phyloP scores from a whole-genome alignment of 2,113 vertebrate species.

The Chelonoidis abingdonii region DNA sequence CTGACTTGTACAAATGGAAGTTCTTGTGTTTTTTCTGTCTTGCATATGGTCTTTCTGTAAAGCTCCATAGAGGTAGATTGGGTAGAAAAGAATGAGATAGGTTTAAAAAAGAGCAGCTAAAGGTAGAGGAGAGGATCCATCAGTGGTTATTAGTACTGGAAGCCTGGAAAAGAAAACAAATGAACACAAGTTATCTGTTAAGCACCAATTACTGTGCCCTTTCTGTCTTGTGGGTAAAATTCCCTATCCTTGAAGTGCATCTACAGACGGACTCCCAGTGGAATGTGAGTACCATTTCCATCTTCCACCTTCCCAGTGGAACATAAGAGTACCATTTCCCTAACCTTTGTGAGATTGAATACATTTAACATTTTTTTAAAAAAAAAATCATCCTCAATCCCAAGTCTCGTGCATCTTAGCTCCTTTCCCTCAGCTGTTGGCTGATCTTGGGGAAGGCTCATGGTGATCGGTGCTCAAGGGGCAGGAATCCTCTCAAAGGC shows the following conservation, averaged over 20 bases:
- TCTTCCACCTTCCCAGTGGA: background rate
- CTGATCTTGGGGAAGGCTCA: background rate
- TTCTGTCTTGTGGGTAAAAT: background rate
- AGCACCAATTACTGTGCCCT: background rate
- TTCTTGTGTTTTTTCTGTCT: background rate
- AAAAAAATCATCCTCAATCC: background rate
- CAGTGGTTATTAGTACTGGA: no score
- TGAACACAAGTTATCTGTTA: background rate
- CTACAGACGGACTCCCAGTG: background rate
- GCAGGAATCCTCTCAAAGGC: background rate
- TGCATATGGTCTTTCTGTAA: background rate
- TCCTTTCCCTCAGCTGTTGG: background rate
- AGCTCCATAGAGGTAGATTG: background rate
- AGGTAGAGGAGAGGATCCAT: accelerated
- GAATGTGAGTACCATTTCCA: background rate
- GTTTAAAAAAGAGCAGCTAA: background rate
- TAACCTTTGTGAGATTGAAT: background rate
- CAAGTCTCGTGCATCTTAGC: background rate
- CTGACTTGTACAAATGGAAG: background rate
- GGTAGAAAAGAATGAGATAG: background rate
- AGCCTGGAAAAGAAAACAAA: background rate
- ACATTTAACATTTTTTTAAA: background rate
- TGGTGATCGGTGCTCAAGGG: background rate
- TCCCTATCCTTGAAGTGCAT: background rate
- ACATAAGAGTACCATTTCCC: background rate